phyloP scores from a whole-genome alignment of 2,797 vertebrate species.

The Petrocephalus sullivani region DNA sequence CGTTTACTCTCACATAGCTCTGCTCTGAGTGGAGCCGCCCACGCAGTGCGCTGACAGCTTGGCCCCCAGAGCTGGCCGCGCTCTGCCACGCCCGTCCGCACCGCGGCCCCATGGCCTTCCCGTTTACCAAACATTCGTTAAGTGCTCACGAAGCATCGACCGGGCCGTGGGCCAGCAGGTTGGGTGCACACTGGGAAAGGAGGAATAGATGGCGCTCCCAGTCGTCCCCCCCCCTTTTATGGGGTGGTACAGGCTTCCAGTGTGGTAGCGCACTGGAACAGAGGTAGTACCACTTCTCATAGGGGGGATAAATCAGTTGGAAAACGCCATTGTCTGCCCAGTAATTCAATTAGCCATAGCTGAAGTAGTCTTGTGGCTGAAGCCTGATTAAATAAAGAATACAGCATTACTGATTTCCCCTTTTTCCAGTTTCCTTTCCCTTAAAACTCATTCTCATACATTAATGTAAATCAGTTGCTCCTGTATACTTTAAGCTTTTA shows the following conservation, averaged over 20 bases:
- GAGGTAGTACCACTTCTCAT: not conserved
- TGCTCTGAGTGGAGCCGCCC: not conserved
- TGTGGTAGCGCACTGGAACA: not conserved
- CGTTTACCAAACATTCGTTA: not conserved
- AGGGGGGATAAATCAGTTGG: not conserved
- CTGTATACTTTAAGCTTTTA: not conserved
- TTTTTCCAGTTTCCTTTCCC: not conserved
- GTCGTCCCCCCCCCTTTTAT: not conserved
- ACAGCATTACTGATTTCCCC: not conserved
- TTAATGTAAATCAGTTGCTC: too few relatives aligned
- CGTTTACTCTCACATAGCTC: not conserved
- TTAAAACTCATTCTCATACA: not conserved
- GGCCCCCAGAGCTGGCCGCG: not conserved
- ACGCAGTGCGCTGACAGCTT: not conserved
- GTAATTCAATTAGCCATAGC: not conserved
- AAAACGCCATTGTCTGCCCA: not conserved
- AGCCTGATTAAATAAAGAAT: not conserved
- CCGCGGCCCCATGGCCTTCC: not conserved
- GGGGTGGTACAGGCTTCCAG: not conserved
- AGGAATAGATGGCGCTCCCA: not conserved
- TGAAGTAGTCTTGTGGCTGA: not conserved
- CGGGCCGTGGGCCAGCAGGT: not conserved
- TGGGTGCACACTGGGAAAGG: not conserved
- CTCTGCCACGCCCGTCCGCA: not conserved
- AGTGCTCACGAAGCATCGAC: not conserved